Evolutionary conservation across 2,888 invertebrate species (phyloP).

Genomic region (Calliopum simillimum): DNA sequence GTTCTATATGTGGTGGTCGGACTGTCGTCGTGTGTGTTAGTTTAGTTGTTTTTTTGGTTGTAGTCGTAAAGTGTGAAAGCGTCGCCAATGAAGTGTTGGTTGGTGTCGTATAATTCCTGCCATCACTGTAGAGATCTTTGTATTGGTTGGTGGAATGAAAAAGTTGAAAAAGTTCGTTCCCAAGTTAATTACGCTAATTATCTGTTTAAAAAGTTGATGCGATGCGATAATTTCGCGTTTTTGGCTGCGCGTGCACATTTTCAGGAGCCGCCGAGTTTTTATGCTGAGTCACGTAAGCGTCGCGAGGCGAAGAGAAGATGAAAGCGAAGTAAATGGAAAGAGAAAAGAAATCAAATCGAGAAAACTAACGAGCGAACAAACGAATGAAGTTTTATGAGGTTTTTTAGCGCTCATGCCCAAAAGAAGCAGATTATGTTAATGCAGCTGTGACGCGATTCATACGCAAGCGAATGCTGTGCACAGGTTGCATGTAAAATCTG

Average conservation of each 20-base stretch:
- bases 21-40: too few relatives aligned
- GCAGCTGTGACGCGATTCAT: too few relatives aligned
- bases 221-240: conserved; percentile 30
- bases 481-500: too few relatives aligned
- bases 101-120: too few relatives aligned
- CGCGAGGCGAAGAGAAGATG: background rate
- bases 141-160: background rate
- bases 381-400: background rate
- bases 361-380: conserved; percentile 10
- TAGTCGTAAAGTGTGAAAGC: too few relatives aligned
- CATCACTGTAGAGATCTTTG: background rate
- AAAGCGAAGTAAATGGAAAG: background rate
- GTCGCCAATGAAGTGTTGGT: too few relatives aligned
- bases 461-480: too few relatives aligned
- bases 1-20: too few relatives aligned
- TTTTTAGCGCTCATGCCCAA: too few relatives aligned
- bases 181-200: conserved; percentile 55
- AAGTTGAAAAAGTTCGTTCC: conserved; percentile 12
- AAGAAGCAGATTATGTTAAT: too few relatives aligned
- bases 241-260: conserved; percentile 17
- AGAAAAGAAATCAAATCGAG: conserved; percentile 5
- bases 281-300: conserved; percentile 14
- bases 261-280: background rate
- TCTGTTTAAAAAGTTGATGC: conserved; percentile 48
- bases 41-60: too few relatives aligned